phyloP scores from a whole-genome alignment of 2,888 invertebrate species.

The Xiphydria camelus region DNA sequence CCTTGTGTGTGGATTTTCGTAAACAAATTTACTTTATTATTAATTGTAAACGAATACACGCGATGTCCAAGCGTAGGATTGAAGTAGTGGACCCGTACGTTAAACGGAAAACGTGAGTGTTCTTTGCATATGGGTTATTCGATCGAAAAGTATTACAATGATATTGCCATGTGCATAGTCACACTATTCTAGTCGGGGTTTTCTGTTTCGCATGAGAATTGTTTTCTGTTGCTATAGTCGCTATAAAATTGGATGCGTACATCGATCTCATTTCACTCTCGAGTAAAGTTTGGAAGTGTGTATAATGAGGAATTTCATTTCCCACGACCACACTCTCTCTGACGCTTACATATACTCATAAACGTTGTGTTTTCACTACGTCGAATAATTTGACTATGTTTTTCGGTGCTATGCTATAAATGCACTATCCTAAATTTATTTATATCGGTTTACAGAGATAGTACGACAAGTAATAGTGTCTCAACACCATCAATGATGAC shows the following conservation, averaged over 20 bases:
- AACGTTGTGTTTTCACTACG: too few species aligned
- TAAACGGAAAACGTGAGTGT: conserved; percentile 73
- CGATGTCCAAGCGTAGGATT: conserved; percentile 83
- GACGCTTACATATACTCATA: too few species aligned
- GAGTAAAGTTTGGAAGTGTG: too few species aligned
- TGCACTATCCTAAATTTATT: too few species aligned
- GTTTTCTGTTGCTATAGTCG: too few species aligned
- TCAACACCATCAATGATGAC: conserved; percentile 59
- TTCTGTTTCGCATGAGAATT: too few species aligned
- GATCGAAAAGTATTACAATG: not conserved
- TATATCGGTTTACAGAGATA: conserved; percentile 32
- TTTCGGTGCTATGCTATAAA: not conserved
- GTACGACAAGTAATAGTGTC: conserved; percentile 48
- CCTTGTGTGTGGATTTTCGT: conserved; percentile 36
- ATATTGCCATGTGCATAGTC: conserved; percentile 35
- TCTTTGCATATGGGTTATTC: not conserved
- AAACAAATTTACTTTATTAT: conserved; percentile 25
- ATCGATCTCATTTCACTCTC: too few species aligned
- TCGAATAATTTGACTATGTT: too few species aligned
- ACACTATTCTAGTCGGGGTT: conserved; percentile 17
- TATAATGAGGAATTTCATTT: too few species aligned
- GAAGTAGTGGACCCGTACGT: conserved; percentile 85
- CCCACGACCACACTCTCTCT: too few species aligned
- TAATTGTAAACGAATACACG: not conserved
- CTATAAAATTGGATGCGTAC: too few species aligned